A percentile compares a stretch with the other conserved stretches of the same genome.
Conservation (phyloP, 2,113 vertebrate genomes). For the Noctilio leporinus region DNA sequence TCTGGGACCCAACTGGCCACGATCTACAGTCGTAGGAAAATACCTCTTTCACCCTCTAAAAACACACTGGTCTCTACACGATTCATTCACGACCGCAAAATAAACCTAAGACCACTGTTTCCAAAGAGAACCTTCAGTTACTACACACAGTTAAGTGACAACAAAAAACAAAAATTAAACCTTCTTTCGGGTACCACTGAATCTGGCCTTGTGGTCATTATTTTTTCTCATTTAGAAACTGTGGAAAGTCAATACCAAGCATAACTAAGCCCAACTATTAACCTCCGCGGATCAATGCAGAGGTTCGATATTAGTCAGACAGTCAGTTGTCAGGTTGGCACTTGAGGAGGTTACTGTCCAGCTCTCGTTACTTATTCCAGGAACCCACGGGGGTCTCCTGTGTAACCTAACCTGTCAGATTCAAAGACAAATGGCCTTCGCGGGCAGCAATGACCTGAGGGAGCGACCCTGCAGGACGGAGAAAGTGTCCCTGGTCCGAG, state of each 20-base stretch:
- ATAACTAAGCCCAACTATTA: constrained; percentile 50
- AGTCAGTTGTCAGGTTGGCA: constrained; percentile 63
- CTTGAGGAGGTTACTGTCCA: constrained; percentile 36
- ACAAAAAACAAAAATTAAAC: background rate
- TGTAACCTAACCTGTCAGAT: constrained; percentile 49
- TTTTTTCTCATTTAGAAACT: constrained; percentile 56
- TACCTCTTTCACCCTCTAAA: background rate
- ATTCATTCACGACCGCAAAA: background rate
- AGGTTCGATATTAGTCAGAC: constrained; percentile 62
- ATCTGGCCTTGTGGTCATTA: constrained; percentile 56
- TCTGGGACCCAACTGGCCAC: no score
- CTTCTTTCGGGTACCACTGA: background rate
- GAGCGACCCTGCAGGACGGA: background rate
- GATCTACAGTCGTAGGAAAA: background rate
- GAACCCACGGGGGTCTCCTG: background rate
- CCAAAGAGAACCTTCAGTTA: background rate
- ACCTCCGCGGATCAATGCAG: constrained; percentile 48
- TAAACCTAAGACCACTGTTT: constrained; percentile 25
- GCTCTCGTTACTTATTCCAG: constrained; percentile 56
- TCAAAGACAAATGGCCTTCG: constrained; percentile 32
- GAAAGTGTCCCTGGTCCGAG: background rate
- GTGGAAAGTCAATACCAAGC: constrained; percentile 48
- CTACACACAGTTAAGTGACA: constrained; percentile 1
- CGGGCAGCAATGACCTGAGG: constrained; percentile 34
- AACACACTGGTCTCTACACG: background rate